phyloP scores from a whole-genome alignment of 1,140 invertebrate species.

The Nymphalis io region DNA sequence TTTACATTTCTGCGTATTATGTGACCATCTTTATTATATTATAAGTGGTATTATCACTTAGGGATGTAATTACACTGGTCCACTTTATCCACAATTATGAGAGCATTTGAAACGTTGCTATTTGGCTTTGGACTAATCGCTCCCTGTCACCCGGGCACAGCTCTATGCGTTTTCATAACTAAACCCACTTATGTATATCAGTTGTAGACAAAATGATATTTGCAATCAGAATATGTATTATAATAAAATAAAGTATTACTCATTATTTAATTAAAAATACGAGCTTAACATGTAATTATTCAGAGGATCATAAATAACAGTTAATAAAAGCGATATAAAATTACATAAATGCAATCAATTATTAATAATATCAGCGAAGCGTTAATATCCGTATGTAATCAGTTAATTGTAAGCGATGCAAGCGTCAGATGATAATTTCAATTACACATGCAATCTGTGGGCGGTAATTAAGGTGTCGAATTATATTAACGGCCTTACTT shows the following conservation, averaged over 20 bases:
- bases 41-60: no score
- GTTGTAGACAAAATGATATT: no score
- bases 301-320: neutral
- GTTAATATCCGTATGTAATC: neutral
- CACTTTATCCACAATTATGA: no score
- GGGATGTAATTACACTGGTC: no score
- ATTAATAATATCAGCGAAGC: slow-evolving; percentile 10
- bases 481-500: neutral
- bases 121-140: no score
- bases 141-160: no score
- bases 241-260: neutral
- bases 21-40: no score
- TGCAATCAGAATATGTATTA: no score
- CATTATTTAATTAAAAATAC: slow-evolving; percentile 1
- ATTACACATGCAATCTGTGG: slow-evolving; percentile 5
- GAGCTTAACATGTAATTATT: neutral
- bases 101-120: no score
- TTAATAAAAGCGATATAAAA: slow-evolving; percentile 1
- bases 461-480: slow-evolving; percentile 1
- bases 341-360: slow-evolving; percentile 11
- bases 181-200: no score
- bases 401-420: slow-evolving; percentile 9
- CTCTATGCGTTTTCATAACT: no score
- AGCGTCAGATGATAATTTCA: slow-evolving; percentile 3
- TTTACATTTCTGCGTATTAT: no score